A percentile compares a stretch with the other conserved stretches of the same genome.
phyloP scores from a whole-genome alignment of 2,888 invertebrate genomes.

The Lacanobia wlatinum region DNA sequence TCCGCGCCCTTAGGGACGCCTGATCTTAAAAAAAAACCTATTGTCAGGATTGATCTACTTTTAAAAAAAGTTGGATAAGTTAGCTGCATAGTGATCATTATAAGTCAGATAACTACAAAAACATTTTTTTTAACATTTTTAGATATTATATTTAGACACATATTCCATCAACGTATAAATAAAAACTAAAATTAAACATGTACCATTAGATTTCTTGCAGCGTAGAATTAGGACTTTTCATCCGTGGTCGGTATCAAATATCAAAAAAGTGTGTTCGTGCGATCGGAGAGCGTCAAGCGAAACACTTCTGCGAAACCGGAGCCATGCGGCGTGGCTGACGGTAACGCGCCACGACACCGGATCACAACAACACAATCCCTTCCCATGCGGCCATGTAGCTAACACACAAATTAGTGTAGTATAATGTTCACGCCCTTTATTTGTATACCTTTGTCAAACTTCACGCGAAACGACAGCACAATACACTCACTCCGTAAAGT shows the following conservation, averaged over 20 bases:
- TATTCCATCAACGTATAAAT: background rate
- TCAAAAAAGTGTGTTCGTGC: slow-evolving; percentile 72
- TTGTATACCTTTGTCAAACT: slow-evolving; percentile 82
- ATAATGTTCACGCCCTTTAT: slow-evolving; percentile 85
- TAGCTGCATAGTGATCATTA: background rate
- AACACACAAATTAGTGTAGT: slow-evolving; percentile 87
- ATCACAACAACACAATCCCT: slow-evolving; percentile 89
- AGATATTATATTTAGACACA: no score
- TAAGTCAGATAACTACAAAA: background rate
- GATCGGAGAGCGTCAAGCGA: slow-evolving; percentile 84
- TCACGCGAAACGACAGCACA: slow-evolving; percentile 78
- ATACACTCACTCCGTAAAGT: slow-evolving; percentile 59
- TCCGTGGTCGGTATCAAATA: slow-evolving; percentile 59
- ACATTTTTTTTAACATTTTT: no score
- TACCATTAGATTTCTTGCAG: slow-evolving; percentile 12
- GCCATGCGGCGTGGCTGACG: slow-evolving; percentile 74
- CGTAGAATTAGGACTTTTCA: slow-evolving; percentile 38
- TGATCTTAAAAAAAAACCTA: background rate
- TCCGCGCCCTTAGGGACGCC: no score
- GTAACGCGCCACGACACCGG: slow-evolving; percentile 82
- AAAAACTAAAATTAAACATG: slow-evolving; percentile 2
- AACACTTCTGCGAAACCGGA: slow-evolving; percentile 89
- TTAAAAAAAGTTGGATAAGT: background rate
- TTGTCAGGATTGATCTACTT: background rate
- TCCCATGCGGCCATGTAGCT: slow-evolving; percentile 77